phyloP scores from a whole-genome alignment of 2,888 invertebrate species.

The Eustalomyia histrio region DNA sequence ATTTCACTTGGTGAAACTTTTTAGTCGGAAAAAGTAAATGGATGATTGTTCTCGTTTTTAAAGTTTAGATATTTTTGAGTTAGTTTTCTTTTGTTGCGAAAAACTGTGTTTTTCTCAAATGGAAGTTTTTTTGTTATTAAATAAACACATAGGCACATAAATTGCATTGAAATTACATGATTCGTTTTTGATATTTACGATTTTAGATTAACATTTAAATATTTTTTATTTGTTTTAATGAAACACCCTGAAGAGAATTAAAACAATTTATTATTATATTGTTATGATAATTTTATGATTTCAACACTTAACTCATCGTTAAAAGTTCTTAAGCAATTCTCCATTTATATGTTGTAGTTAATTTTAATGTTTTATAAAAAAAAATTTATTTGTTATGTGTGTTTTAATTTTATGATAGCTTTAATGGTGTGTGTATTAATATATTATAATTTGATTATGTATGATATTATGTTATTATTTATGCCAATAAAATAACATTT shows the following conservation, averaged over 20 bases:
- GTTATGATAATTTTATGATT: neutral
- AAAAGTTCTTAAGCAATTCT: no score
- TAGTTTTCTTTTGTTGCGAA: neutral
- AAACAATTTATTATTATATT: neutral
- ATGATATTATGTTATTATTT: no score
- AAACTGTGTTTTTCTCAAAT: conserved; percentile 15
- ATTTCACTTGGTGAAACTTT: conserved; percentile 37
- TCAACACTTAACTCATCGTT: neutral
- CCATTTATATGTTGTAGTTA: neutral
- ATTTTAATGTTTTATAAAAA: neutral
- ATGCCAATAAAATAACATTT: no score
- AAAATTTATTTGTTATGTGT: neutral
- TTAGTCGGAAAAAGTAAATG: neutral
- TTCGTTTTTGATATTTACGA: conserved; percentile 5
- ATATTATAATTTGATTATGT: no score
- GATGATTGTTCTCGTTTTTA: conserved; percentile 15
- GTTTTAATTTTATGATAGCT: no score
- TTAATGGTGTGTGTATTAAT: no score
- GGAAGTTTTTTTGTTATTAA: conserved; percentile 39
- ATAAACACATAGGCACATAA: conserved; percentile 48
- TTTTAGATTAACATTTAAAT: neutral
- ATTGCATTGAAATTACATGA: conserved; percentile 36
- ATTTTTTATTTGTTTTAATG: neutral
- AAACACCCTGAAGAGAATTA: neutral
- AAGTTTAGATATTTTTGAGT: neutral